Evolutionary conservation across 2,888 invertebrate species (phyloP).

Genomic region (Leptogaster cylindrica): DNA sequence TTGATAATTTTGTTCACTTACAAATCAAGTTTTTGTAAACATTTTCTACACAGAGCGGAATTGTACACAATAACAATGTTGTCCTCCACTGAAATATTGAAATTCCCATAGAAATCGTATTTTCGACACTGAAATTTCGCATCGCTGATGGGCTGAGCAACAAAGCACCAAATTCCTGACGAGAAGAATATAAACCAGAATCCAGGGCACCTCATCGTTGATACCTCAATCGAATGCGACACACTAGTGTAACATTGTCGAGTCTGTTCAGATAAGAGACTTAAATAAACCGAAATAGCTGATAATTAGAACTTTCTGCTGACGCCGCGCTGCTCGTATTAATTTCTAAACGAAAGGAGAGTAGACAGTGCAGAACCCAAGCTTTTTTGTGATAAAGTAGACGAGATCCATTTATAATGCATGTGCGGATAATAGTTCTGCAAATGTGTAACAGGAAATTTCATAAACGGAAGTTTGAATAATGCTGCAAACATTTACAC

Average conservation of each 20-base stretch:
- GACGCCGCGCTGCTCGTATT: no score
- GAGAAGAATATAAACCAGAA: not conserved
- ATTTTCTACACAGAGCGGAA: constrained; percentile 38
- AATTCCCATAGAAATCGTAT: constrained; percentile 37
- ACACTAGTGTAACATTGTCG: not conserved
- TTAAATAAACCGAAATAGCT: no score
- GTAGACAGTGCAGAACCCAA: no score
- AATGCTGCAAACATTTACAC: no score
- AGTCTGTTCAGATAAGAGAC: not conserved
- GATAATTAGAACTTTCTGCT: no score
- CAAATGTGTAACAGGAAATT: no score
- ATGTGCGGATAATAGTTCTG: no score
- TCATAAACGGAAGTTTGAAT: no score
- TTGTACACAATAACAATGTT: constrained; percentile 40
- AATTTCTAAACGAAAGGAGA: no score
- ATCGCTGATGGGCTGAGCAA: not conserved
- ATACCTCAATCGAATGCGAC: not conserved
- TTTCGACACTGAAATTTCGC: constrained; percentile 35
- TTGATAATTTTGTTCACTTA: constrained; percentile 31
- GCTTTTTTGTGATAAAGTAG: no score
- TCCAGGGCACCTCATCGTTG: not conserved
- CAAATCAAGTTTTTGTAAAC: constrained; percentile 41
- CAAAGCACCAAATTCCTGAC: not conserved
- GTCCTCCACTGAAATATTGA: constrained; percentile 34
- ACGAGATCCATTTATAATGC: no score